These are phyloP conservation scores for Gadus chalcogrammus DNA, from an alignment of 2,113 vertebrate genomes.

Conservation along the genomic window DNA sequence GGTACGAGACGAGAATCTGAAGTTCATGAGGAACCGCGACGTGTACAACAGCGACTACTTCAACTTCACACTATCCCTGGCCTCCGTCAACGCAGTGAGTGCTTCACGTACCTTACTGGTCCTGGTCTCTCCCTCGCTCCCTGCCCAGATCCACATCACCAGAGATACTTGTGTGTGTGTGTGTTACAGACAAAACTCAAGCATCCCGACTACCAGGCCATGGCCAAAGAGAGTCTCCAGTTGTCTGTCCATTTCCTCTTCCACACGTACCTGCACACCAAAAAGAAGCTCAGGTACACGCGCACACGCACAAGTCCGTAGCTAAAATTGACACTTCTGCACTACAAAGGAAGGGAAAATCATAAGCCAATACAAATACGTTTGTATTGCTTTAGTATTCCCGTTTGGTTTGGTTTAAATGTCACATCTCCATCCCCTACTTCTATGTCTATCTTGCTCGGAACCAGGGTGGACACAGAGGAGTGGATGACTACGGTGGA, in stretches of 20 bases:
- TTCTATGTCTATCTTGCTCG: slow-evolving; percentile 1
- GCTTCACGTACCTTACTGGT: neutral
- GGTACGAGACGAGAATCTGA: slow-evolving; percentile 97
- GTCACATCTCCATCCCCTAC: too few species aligned
- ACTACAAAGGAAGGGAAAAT: too few species aligned
- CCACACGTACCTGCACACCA: slow-evolving; percentile 96
- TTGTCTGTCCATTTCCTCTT: slow-evolving; percentile 94
- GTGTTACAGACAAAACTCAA: slow-evolving; percentile 90
- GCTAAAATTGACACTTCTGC: too few species aligned
- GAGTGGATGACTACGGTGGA: slow-evolving; percentile 98
- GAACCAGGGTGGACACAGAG: slow-evolving; percentile 89
- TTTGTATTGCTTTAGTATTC: too few species aligned
- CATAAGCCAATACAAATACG: too few species aligned
- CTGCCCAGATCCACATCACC: neutral
- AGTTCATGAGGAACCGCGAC: slow-evolving; percentile 98
- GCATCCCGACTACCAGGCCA: slow-evolving; percentile 90
- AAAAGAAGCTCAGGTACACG: slow-evolving; percentile 93
- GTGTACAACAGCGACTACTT: slow-evolving; percentile 98
- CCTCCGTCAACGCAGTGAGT: slow-evolving; percentile 91
- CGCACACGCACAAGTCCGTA: neutral
- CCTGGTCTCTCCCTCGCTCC: neutral
- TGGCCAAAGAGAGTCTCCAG: slow-evolving; percentile 94
- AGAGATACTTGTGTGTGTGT: slow-evolving; percentile 51
- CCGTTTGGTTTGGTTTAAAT: too few species aligned
- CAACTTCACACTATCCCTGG: slow-evolving; percentile 93